Conservation (phyloP, 1,140 invertebrate genomes). For the Sycophaga agraensis region DNA sequence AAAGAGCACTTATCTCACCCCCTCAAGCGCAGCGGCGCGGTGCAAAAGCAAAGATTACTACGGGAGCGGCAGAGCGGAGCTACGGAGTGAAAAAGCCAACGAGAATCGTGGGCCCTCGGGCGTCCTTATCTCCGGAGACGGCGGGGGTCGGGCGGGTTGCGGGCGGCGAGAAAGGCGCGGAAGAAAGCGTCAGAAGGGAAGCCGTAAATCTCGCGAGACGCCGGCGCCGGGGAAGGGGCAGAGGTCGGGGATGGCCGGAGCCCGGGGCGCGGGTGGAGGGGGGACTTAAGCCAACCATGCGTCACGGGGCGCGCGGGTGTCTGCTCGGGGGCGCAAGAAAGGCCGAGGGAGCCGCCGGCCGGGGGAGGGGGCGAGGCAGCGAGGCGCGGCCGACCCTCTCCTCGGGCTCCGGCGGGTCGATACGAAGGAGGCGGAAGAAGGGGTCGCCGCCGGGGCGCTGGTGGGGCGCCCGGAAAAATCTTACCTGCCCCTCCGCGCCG, state of each 20-base stretch:
- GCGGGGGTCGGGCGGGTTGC: background rate
- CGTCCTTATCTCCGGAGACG: conserved; percentile 12
- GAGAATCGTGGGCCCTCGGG: no score
- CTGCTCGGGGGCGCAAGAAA: background rate
- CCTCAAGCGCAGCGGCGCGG: no score
- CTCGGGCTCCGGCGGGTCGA: conserved; percentile 35
- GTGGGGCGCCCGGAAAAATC: conserved; percentile 47
- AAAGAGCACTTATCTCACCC: background rate
- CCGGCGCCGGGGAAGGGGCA: background rate
- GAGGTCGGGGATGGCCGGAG: background rate
- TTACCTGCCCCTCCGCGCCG: conserved; percentile 41
- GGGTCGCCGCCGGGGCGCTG: conserved; percentile 34
- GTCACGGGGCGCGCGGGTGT: conserved; percentile 12
- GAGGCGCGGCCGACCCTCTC: background rate
- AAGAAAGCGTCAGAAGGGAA: conserved; percentile 21
- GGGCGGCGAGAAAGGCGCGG: background rate
- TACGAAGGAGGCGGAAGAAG: conserved; percentile 48
- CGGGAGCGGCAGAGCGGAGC: background rate
- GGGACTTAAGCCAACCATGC: conserved; percentile 26
- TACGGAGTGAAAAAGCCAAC: conserved; percentile 1
- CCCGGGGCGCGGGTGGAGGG: background rate
- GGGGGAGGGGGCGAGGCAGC: background rate
- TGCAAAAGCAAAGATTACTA: background rate
- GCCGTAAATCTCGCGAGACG: conserved; percentile 25
- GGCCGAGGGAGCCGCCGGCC: background rate